These are phyloP conservation scores for Alviniconcha marisindica DNA, from an alignment of 1,140 invertebrate genomes.

Conservation along the genomic window DNA sequence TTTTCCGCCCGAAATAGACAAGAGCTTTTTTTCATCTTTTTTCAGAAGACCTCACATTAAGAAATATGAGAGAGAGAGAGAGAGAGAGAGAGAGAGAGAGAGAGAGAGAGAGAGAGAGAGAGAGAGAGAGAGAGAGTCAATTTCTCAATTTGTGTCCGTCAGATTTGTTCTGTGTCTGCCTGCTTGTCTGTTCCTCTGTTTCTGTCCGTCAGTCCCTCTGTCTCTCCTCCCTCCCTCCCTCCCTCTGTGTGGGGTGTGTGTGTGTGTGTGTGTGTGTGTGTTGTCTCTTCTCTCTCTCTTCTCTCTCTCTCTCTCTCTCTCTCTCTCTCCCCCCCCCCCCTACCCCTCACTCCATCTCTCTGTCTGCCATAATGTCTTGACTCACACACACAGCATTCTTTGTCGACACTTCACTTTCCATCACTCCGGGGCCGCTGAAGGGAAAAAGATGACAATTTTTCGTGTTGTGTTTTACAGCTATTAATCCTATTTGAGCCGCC, in stretches of 20 bases:
- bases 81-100: background rate
- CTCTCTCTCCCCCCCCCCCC: constrained; percentile 32
- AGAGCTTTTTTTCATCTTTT: no score
- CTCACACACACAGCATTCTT: constrained; percentile 32
- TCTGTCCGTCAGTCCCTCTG: background rate
- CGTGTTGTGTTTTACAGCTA: constrained; percentile 41
- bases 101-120: background rate
- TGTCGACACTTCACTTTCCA: constrained; percentile 36
- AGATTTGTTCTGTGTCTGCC: background rate
- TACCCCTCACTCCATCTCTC: no score
- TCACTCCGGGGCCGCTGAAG: background rate
- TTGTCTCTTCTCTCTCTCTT: constrained; percentile 90
- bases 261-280: no score
- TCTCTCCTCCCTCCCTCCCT: constrained; percentile 9
- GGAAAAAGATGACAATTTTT: constrained; percentile 13
- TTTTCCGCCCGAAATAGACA: no score
- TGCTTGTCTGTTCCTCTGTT: background rate
- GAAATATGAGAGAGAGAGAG: background rate
- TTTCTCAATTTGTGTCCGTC: background rate
- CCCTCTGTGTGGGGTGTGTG: no score
- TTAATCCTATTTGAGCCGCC: constrained; percentile 21
- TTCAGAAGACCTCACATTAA: no score
- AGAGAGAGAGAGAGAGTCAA: background rate
- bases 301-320: constrained; percentile 75
- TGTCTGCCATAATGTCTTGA: constrained; percentile 26